phyloP scores from a whole-genome alignment of 2,888 invertebrate genomes.

The Meiosimyza platycephala region DNA sequence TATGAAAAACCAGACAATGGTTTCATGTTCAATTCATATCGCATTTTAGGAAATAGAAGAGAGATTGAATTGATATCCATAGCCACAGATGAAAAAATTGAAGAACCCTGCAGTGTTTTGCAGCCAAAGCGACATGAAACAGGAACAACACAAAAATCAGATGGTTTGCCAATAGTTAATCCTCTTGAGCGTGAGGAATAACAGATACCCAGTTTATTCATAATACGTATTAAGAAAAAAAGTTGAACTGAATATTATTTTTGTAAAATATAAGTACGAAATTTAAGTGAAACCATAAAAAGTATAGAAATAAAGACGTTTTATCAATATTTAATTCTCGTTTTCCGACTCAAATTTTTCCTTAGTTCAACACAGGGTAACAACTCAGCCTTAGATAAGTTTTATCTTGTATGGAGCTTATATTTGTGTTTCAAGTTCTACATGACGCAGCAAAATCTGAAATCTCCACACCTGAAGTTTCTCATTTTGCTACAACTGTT shows the following conservation, averaged over 20 bases:
- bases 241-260: slow-evolving; percentile 18
- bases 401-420: too few species aligned
- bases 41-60: slow-evolving; percentile 58
- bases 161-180: slow-evolving; percentile 42
- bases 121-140: background rate
- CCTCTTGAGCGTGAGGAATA: slow-evolving; percentile 35
- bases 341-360: too few species aligned
- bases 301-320: too few species aligned
- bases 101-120: slow-evolving; percentile 13
- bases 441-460: too few species aligned
- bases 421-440: too few species aligned
- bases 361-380: too few species aligned
- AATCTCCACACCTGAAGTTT: too few species aligned
- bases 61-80: slow-evolving; percentile 65
- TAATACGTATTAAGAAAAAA: background rate
- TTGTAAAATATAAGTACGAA: too few species aligned
- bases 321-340: too few species aligned
- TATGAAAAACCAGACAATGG: slow-evolving; percentile 63
- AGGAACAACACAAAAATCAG: slow-evolving; percentile 5
- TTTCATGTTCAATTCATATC: slow-evolving; percentile 58
- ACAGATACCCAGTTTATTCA: background rate
- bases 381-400: too few species aligned
- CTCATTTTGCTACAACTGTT: too few species aligned
- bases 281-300: too few species aligned
- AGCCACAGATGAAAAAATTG: slow-evolving; percentile 54